Evolutionary conservation across 2,888 invertebrate species (phyloP), one percentile per base, ranked within the genome.

Genomic region (Xanthia togata): DNA sequence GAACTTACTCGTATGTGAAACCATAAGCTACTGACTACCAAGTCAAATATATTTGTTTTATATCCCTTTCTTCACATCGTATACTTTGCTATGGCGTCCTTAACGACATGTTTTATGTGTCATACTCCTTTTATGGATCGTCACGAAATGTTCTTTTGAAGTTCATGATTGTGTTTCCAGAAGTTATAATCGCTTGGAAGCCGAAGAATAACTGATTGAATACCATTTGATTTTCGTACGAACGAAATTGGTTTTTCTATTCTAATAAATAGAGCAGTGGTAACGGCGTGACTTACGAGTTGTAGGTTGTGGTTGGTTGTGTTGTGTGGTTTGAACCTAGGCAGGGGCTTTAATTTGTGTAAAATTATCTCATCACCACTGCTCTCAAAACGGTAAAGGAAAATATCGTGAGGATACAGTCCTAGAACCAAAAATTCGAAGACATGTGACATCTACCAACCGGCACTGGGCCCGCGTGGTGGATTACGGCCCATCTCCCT

Each of bases 41-140:
- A 68, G 44, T 69, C 68, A 72, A 78, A 81, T 63, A 71, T 70
- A 84, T 79, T 79, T 69, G 14, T 84, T 81, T 70, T 84, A 84
- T 71, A 69, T 60, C 35, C 44, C 38, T 68, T 44, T 74, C 70
- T 68, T 57, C 72, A 73, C 62, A n/a, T 82, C 63, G 57, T 77
- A 85, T 77, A 71, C 72, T 73, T 47, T 60, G 31, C 26, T 20
- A 81, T 59, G 64, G 63, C 44, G 57, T 71, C 64, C 47, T n/a
- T 69, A 83, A 83, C 70, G 70, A 71, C 70, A 74, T 62, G 67
- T 70, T 83, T 82, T 82, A 83, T 83, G 72, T 63, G 70, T 77
- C 68, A 65, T 77, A 69, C 23, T 55, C 60, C 31, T 63, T 81
- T 82, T 72, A 82, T 70, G 60, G 38, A n/a, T 50, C 65, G 53